phyloP scores from a whole-genome alignment of 2,113 vertebrate species.

The Anhinga anhinga region DNA sequence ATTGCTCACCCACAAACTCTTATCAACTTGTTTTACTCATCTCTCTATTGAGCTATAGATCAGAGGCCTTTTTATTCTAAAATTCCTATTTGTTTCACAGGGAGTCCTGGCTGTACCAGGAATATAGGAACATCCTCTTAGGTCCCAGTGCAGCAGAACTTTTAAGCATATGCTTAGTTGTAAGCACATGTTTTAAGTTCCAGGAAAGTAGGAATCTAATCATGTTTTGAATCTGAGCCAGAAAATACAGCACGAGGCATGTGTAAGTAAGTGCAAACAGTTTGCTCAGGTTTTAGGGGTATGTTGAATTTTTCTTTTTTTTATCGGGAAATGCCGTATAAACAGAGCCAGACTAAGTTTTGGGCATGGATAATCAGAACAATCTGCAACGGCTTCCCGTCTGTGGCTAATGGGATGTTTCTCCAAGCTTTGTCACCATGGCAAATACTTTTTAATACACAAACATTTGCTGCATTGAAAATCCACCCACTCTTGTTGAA shows the following conservation, averaged over 20 bases:
- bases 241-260: conserved; percentile 54
- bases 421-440: conserved; percentile 84
- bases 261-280: conserved; percentile 61
- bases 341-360: conserved; percentile 74
- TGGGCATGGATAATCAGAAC: conserved; percentile 81
- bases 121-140: conserved; percentile 8
- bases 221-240: conserved; percentile 39
- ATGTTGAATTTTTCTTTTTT: conserved; percentile 48
- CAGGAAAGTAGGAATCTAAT: conserved; percentile 60
- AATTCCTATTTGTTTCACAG: conserved; percentile 4
- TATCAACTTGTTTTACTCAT: not conserved
- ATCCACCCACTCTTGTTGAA: conserved; percentile 84
- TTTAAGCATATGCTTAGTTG: conserved; percentile 61
- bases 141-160: conserved; percentile 29
- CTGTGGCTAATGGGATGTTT: conserved; percentile 84
- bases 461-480: conserved; percentile 84
- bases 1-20: not conserved
- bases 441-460: conserved; percentile 85
- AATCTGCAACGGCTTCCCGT: conserved; percentile 79
- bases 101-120: not conserved
- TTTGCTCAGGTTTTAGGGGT: conserved; percentile 65
- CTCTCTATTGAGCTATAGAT: not conserved
- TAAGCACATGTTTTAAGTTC: conserved; percentile 60
- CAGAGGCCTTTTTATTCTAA: not conserved
- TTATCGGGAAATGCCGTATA: conserved; percentile 66